These are phyloP conservation scores for Tenthredo scrophulariae DNA, from an alignment of 2,888 invertebrate species.

Conservation along the genomic window DNA sequence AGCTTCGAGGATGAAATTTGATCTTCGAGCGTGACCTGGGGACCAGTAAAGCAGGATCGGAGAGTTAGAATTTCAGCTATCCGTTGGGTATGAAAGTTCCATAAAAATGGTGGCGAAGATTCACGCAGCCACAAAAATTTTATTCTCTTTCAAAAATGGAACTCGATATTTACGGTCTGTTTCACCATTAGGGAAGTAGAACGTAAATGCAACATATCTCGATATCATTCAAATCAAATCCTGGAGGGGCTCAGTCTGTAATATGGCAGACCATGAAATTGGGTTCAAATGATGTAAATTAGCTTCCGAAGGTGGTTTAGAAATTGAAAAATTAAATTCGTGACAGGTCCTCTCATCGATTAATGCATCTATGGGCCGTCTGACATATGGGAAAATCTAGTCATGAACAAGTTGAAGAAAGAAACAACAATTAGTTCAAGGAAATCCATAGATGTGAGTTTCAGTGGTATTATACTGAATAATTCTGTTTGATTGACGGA, in stretches of 20 bases:
- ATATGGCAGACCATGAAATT: not conserved
- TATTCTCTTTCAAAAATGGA: not conserved
- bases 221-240: too few relatives aligned
- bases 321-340: not conserved
- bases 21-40: slow-evolving; percentile 62
- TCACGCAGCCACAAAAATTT: not conserved
- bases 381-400: not conserved
- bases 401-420: not conserved
- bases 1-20: slow-evolving; percentile 61
- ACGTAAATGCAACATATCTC: not conserved
- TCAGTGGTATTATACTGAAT: not conserved
- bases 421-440: not conserved
- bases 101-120: slow-evolving; percentile 45
- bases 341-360: not conserved
- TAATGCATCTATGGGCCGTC: not conserved
- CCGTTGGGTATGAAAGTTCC: not conserved
- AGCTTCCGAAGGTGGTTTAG: not conserved
- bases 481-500: not conserved
- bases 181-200: not conserved
- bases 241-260: not conserved
- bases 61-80: not conserved
- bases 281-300: not conserved
- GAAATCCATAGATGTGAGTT: not conserved
- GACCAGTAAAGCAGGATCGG: slow-evolving; percentile 62
- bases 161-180: not conserved